Conservation (phyloP, 2,888 invertebrate species). For the Allolobophora icterica region DNA sequence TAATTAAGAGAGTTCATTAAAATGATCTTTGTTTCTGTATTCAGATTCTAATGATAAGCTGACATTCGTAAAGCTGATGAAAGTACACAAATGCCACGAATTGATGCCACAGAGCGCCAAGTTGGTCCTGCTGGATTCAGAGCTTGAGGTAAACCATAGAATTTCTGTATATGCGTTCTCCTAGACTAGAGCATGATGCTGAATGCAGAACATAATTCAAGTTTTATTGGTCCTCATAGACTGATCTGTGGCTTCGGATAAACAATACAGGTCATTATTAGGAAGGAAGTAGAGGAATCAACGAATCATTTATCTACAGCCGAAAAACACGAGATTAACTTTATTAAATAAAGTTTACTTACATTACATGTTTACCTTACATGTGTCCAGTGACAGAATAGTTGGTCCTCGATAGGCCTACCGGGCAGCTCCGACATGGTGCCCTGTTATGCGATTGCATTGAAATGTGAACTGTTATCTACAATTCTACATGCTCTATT, state of each 20-base stretch:
- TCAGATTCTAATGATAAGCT: constrained; percentile 9
- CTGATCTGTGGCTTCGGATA: too few species aligned
- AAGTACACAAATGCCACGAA: constrained; percentile 31
- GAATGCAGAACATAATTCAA: too few species aligned
- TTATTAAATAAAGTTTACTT: background rate
- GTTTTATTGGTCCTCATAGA: background rate
- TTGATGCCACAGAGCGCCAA: constrained; percentile 30
- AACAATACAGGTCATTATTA: too few species aligned
- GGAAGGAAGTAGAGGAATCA: background rate
- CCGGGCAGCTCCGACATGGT: too few species aligned
- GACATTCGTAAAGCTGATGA: constrained; percentile 6
- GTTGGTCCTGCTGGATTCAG: constrained; percentile 33
- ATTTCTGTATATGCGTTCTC: background rate
- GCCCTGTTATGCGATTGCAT: too few species aligned
- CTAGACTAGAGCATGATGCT: background rate
- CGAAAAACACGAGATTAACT: background rate
- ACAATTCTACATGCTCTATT: too few species aligned
- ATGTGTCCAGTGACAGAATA: background rate
- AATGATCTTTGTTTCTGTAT: background rate
- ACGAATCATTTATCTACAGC: background rate
- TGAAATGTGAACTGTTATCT: too few species aligned
- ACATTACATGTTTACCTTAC: background rate
- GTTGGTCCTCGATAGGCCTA: background rate
- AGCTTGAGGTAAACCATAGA: constrained; percentile 15
- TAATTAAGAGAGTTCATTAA: background rate